Percentiles rank a stretch among this genome's conserved stretches.
These are phyloP conservation scores for Gadopsis marmoratus DNA, from an alignment of 2,797 vertebrate genomes.

Conservation along the genomic window DNA sequence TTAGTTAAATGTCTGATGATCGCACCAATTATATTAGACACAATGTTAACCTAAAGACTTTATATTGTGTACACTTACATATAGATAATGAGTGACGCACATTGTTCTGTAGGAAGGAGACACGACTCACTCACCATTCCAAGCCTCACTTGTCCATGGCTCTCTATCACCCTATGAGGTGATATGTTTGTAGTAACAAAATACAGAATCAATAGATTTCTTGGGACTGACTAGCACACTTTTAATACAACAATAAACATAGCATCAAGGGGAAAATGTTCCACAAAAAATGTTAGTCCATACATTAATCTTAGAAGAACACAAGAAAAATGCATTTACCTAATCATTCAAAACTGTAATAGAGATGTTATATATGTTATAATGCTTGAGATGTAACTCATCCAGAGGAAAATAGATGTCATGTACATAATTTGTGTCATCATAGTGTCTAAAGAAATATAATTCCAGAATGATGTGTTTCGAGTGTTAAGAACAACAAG, in stretches of 20 bases:
- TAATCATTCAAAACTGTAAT: neutral
- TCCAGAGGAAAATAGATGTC: neutral
- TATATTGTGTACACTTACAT: too few species aligned
- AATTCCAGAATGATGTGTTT: neutral
- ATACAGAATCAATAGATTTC: neutral
- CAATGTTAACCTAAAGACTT: neutral
- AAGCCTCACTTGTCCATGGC: constrained; percentile 95
- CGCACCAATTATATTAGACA: neutral
- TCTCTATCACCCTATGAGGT: constrained; percentile 86
- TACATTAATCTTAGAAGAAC: neutral
- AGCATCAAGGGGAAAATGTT: neutral
- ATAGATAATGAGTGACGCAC: neutral
- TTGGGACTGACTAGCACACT: neutral
- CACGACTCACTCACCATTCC: constrained; percentile 91
- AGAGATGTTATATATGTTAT: too few species aligned
- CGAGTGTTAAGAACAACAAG: neutral
- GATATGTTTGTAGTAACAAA: neutral
- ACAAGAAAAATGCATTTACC: neutral
- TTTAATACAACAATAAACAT: neutral
- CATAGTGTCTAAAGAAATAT: neutral
- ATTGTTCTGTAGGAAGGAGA: neutral
- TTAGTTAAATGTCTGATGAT: neutral
- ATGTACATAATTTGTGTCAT: too few species aligned
- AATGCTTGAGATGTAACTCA: neutral
- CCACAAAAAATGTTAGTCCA: neutral